These are phyloP conservation scores for Cremastobaeus sp. DNA, from an alignment of 2,888 invertebrate genomes.

Conservation along the genomic window DNA sequence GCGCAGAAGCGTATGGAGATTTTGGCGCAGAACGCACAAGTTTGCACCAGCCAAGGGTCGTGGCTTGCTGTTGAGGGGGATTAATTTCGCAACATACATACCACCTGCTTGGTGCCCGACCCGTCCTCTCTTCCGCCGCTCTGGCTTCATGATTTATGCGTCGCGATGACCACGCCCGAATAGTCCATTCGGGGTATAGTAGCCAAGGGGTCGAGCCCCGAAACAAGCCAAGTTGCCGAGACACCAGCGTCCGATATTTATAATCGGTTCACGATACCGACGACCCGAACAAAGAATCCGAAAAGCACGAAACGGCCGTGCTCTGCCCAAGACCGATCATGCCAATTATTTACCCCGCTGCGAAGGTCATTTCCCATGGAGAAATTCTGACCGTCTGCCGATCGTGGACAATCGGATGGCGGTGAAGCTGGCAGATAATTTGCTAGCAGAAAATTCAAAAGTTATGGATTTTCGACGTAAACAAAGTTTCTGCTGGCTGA, in stretches of 20 bases:
- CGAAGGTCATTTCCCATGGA: no score
- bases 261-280: slow-evolving; percentile 61
- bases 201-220: neutral
- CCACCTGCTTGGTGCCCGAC: slow-evolving; percentile 49
- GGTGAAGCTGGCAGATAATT: no score
- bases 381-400: no score
- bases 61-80: slow-evolving; percentile 57
- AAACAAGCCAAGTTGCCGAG: slow-evolving; percentile 2
- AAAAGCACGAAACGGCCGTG: slow-evolving; percentile 36
- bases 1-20: slow-evolving; percentile 50
- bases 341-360: neutral
- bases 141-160: slow-evolving; percentile 64
- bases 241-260: slow-evolving; percentile 65
- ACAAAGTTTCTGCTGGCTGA: no score
- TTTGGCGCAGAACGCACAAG: slow-evolving; percentile 56
- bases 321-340: slow-evolving; percentile 9
- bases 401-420: no score
- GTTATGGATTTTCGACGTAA: no score
- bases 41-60: slow-evolving; percentile 38
- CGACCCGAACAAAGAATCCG: slow-evolving; percentile 30
- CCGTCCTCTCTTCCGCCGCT: slow-evolving; percentile 20
- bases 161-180: slow-evolving; percentile 65
- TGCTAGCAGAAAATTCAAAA: no score
- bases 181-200: slow-evolving; percentile 29
- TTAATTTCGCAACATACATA: slow-evolving; percentile 64